phyloP scores from a whole-genome alignment of 2,113 vertebrate species.

The Pelvicachromis taeniatus region DNA sequence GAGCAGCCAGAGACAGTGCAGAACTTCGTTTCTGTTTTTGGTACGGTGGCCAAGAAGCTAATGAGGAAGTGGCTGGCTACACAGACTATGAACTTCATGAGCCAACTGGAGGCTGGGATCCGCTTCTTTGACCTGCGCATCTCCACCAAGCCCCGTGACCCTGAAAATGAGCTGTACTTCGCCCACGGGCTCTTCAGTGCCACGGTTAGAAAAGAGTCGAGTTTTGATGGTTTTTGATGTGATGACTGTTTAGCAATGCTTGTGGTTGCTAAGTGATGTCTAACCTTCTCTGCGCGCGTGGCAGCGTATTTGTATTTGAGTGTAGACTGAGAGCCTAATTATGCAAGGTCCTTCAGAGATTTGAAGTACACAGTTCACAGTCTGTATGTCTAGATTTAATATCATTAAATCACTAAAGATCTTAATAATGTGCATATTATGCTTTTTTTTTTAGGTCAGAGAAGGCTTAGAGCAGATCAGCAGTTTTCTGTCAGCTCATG shows the following conservation, averaged over 20 bases:
- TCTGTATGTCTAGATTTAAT: not conserved
- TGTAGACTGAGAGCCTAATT: constrained; percentile 2
- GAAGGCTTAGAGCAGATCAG: constrained; percentile 96
- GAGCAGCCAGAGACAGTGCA: constrained; percentile 97
- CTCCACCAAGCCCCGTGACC: constrained; percentile 96
- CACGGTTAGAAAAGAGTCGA: constrained; percentile 71
- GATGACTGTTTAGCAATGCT: constrained; percentile 1
- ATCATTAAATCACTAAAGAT: not conserved
- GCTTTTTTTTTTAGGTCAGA: constrained; percentile 64
- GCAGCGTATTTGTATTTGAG: not conserved
- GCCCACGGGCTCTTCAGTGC: constrained; percentile 98
- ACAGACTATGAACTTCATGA: constrained; percentile 95
- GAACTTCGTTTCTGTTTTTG: constrained; percentile 97
- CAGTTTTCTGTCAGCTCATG: constrained; percentile 83
- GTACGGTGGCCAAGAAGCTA: constrained; percentile 95
- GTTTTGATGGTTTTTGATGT: constrained; percentile 2
- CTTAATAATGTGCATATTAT: not conserved
- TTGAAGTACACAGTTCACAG: not conserved
- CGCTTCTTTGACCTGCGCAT: constrained; percentile 97
- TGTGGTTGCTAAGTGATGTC: constrained; percentile 28
- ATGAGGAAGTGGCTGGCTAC: constrained; percentile 98
- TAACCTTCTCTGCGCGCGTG: not conserved
- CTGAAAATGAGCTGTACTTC: constrained; percentile 95
- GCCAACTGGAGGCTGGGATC: constrained; percentile 89
- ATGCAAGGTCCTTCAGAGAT: not conserved